These are phyloP conservation scores for Jacana jacana DNA, from an alignment of 2,113 vertebrate genomes.

Conservation along the genomic window DNA sequence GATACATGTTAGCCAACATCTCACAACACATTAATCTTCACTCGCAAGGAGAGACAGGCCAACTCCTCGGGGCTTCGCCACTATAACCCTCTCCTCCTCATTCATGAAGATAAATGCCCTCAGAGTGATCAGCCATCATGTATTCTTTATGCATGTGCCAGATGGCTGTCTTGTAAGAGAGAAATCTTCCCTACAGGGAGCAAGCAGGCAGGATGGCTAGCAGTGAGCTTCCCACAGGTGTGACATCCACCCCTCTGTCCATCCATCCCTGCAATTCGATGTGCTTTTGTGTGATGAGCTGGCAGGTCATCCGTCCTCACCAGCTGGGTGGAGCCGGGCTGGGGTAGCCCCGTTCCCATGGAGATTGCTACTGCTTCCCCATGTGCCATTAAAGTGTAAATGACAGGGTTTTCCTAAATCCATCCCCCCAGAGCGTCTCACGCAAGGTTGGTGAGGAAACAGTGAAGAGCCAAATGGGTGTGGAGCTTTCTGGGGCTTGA, in stretches of 20 bases:
- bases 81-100: not conserved
- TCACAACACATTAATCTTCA: constrained; percentile 46
- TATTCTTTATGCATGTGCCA: constrained; percentile 40
- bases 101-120: constrained; percentile 62
- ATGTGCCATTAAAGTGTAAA: not conserved
- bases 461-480: constrained; percentile 24
- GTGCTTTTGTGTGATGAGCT: not conserved
- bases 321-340: not conserved
- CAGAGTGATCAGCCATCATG: not conserved
- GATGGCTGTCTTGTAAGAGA: constrained; percentile 23
- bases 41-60: not conserved
- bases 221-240: not conserved
- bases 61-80: constrained; percentile 3
- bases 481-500: constrained; percentile 39
- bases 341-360: not conserved
- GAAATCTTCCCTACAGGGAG: not conserved
- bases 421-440: not conserved
- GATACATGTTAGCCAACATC: not conserved
- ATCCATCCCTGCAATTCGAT: not conserved
- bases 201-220: not conserved
- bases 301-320: not conserved
- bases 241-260: not conserved
- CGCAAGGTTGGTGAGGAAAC: constrained; percentile 30
- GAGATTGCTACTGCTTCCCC: not conserved
- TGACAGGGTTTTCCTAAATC: constrained; percentile 35